Evolutionary conservation across 2,888 invertebrate genomes (phyloP).

Genomic region (Sphaerophoria taeniata): DNA sequence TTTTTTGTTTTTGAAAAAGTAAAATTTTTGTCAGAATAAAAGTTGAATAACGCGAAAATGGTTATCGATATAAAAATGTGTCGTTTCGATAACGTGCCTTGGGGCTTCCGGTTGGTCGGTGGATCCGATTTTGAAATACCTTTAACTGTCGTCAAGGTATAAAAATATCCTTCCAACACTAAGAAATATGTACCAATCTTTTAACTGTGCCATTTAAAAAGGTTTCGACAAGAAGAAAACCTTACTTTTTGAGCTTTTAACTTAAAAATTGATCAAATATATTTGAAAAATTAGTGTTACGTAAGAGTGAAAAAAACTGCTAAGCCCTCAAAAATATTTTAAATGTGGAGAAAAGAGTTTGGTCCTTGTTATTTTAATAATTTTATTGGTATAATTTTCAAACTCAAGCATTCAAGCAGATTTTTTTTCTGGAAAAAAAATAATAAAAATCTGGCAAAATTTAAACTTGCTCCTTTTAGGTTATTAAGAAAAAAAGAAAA

Average conservation of each 20-base stretch:
- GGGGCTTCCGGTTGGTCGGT: conserved; percentile 91
- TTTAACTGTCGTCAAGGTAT: conserved; percentile 89
- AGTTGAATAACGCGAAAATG: conserved; percentile 83
- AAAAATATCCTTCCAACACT: not conserved
- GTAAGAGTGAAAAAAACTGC: conserved; percentile 39
- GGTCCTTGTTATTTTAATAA: not conserved
- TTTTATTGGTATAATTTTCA: no score
- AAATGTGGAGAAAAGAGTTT: not conserved
- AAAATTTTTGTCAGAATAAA: not conserved
- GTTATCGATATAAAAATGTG: conserved; percentile 87
- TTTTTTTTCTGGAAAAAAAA: no score
- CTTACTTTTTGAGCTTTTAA: not conserved
- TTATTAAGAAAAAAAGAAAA: no score
- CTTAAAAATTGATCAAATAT: not conserved
- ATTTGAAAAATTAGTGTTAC: conserved; percentile 33
- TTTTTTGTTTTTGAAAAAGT: not conserved
- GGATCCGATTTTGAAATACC: conserved; percentile 90
- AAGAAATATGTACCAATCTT: not conserved
- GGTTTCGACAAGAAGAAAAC: not conserved
- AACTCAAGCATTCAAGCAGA: no score
- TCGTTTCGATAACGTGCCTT: conserved; percentile 86
- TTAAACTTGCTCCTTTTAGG: no score
- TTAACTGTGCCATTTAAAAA: not conserved
- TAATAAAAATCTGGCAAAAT: no score
- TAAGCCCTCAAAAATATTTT: not conserved